Percentiles rank a stretch among this genome's conserved stretches.
Evolutionary conservation across 2,888 invertebrate species (phyloP).

Genomic region (Xanthorhoe spadicearia): DNA sequence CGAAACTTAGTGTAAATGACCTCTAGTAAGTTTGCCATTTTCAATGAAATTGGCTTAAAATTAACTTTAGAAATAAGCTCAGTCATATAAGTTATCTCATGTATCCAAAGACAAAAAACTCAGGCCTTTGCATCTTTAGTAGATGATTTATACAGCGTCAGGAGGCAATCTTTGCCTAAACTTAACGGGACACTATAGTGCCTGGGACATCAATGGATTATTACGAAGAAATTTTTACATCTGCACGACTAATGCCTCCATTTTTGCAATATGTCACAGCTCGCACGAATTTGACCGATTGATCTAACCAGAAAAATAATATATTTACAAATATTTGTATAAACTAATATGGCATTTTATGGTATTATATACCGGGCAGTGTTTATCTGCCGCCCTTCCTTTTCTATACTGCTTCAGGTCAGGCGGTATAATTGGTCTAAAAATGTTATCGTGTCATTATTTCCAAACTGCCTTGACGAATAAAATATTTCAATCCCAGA

Average conservation of each 20-base stretch:
- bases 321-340: constrained; percentile 42
- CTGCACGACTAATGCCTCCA: constrained; percentile 33
- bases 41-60: too few relatives aligned
- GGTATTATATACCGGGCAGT: constrained; percentile 45
- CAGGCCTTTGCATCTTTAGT: too few relatives aligned
- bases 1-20: too few relatives aligned
- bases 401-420: constrained; percentile 28
- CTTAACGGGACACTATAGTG: too few relatives aligned
- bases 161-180: too few relatives aligned
- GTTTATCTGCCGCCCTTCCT: constrained; percentile 39
- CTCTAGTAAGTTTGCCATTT: too few relatives aligned
- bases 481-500: constrained; percentile 4
- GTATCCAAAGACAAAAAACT: too few relatives aligned
- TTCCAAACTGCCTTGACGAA: neutral
- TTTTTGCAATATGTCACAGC: constrained; percentile 36
- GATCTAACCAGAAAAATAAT: constrained; percentile 42
- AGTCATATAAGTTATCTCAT: too few relatives aligned
- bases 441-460: neutral
- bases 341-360: constrained; percentile 42
- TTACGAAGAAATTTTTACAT: too few relatives aligned
- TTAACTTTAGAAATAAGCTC: too few relatives aligned
- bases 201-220: too few relatives aligned
- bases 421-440: constrained; percentile 30
- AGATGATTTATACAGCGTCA: too few relatives aligned
- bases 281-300: constrained; percentile 40